A percentile compares a stretch with the other conserved stretches of the same genome.
Conservation (phyloP, 2,888 invertebrate genomes). For the Spialia ferax region DNA sequence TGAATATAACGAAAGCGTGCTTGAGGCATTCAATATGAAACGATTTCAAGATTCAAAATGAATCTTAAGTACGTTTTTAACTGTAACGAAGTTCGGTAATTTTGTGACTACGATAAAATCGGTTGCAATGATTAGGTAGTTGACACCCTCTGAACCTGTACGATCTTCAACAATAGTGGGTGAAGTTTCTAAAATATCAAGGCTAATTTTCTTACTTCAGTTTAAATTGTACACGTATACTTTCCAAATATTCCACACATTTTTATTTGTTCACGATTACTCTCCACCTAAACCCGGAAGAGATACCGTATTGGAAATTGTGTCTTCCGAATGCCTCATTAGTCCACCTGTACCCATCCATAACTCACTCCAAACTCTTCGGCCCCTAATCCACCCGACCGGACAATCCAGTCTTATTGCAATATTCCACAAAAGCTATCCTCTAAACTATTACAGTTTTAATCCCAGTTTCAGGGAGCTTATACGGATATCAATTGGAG, state of each 20-base stretch:
- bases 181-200: too few species aligned
- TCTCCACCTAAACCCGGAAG: neutral
- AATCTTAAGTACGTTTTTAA: neutral
- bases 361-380: slow-evolving; percentile 21
- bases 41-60: neutral
- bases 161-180: too few species aligned
- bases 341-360: slow-evolving; percentile 10
- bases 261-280: too few species aligned
- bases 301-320: slow-evolving; percentile 3
- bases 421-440: slow-evolving; percentile 25
- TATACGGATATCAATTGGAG: slow-evolving; percentile 39
- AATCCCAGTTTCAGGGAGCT: slow-evolving; percentile 31
- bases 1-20: neutral
- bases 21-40: slow-evolving; percentile 1
- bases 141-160: too few species aligned
- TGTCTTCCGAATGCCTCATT: neutral
- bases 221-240: too few species aligned
- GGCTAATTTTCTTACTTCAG: too few species aligned
- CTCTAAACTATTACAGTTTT: slow-evolving; percentile 35
- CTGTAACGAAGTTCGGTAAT: neutral
- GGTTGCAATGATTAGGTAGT: neutral
- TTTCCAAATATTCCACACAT: too few species aligned
- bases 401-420: slow-evolving; percentile 22
- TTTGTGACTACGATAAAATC: neutral
- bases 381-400: slow-evolving; percentile 8